Evolutionary conservation across 1,140 invertebrate genomes (phyloP).

Genomic region (Drosophila busckii): DNA sequence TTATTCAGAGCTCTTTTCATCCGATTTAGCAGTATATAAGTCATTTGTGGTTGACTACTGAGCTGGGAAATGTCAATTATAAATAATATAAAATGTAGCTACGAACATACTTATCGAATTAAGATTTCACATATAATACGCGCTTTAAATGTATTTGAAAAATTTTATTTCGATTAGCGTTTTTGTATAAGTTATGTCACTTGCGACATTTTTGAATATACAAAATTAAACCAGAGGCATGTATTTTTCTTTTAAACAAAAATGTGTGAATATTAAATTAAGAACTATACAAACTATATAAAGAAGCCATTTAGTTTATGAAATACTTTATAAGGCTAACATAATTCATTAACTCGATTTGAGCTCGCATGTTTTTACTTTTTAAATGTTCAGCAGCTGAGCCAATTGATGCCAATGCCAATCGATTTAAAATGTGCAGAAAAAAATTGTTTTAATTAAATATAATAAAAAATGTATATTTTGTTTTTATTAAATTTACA

Average conservation of each 20-base stretch:
- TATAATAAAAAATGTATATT: constrained; percentile 56
- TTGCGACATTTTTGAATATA: constrained; percentile 41
- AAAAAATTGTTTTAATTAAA: constrained; percentile 43
- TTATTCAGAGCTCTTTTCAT: too few relatives aligned
- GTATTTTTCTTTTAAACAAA: constrained; percentile 27
- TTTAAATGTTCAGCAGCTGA: constrained; percentile 17
- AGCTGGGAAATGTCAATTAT: too few relatives aligned
- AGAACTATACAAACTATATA: constrained; percentile 35
- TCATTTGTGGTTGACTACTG: too few relatives aligned
- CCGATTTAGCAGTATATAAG: too few relatives aligned
- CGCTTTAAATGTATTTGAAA: too few relatives aligned
- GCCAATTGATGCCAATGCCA: constrained; percentile 21
- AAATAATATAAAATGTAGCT: too few relatives aligned
- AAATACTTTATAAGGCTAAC: constrained; percentile 45
- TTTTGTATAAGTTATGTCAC: constrained; percentile 8
- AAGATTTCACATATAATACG: too few relatives aligned
- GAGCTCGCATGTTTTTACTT: constrained; percentile 22
- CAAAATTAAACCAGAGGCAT: constrained; percentile 54
- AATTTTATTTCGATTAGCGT: constrained; percentile 10
- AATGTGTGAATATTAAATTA: constrained; percentile 30
- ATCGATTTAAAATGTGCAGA: constrained; percentile 26
- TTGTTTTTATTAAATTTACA: constrained; percentile 70
- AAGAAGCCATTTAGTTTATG: constrained; percentile 41
- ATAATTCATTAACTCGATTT: constrained; percentile 34
- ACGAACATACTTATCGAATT: too few relatives aligned